Base-by-base conservation (phyloP, 2,888 invertebrate genomes). In the Tribolium freemani region DNA sequence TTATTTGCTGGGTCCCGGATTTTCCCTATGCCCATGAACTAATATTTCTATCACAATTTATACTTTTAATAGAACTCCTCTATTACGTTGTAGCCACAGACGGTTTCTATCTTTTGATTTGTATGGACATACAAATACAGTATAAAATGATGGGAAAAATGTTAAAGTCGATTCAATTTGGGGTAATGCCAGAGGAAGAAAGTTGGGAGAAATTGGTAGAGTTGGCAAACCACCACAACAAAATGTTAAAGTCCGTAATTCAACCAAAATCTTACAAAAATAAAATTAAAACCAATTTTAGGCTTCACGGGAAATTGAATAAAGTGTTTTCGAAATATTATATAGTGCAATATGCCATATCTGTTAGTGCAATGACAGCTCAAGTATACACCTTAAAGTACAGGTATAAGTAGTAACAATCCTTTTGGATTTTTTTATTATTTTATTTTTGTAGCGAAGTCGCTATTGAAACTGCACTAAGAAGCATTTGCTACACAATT, bases 281-380 rank as follows among this genome's bases (percentile, higher is more conserved):
- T 26, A 26, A 16, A 16, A 50, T 5, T 21, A 38, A 38, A 38
- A 38, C 1, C 38, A 11, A 48, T 51, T 60, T 11, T 6, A 69
- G 69, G 13, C 38, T 69, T 26, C 69, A 69, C 10, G 2, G 44
- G 13, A 69, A 58, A 11, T 9, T 69, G 10, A 60, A 53, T 10
- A 54, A 38, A 44, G 44, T 69, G 8, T 69, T 44, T 48, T 69
- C 69, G 2, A 58, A 60, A 20, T 69, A 69, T 38, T 69, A 51
- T 60, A 30, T 69, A 5, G 11, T 58, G 5, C 69, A 69, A 20
- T 60, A 60, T 45, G n/a, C 11, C 5, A 51, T 69, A 4, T 57
- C 58, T 4, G 53, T 69, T 5, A 10, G 21, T 38, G 11, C 58
- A 9, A 38, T 60, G 2, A 16, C 58, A 10, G 48, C 51, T 51